Conservation (phyloP, 2,888 invertebrate genomes). For the Lumbricus terrestris region DNA sequence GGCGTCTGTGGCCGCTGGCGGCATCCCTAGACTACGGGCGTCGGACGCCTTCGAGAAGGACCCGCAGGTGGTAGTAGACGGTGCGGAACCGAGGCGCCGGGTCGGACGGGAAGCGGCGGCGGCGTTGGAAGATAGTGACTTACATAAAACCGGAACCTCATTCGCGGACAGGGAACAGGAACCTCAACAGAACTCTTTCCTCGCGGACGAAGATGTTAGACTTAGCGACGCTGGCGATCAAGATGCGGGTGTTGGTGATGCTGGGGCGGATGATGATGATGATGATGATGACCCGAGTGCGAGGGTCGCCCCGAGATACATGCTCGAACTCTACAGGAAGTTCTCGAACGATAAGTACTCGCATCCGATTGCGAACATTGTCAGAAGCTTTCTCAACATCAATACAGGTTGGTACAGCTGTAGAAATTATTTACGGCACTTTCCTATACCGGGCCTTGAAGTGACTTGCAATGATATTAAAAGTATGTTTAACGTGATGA, state of each 20-base stretch:
- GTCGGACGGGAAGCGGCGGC: background rate
- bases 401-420: background rate
- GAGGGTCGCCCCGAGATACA: constrained; percentile 45
- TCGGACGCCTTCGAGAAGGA: background rate
- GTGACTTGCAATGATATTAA: background rate
- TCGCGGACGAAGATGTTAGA: background rate
- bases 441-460: background rate
- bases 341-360: constrained; percentile 40
- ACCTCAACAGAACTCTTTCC: background rate
- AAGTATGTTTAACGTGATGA: too few species aligned
- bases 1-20: background rate
- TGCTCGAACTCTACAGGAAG: constrained; percentile 47
- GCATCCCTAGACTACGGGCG: background rate
- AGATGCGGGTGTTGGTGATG: background rate
- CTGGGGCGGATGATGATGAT: background rate
- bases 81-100: background rate
- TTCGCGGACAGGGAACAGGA: background rate
- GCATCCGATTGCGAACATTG: constrained; percentile 46
- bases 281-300: background rate
- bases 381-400: constrained; percentile 46
- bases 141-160: background rate
- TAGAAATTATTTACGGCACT: background rate
- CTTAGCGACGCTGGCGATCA: background rate
- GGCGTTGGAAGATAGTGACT: background rate
- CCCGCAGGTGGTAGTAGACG: background rate